These are phyloP conservation scores for Odontocolon sp. DNA, from an alignment of 2,888 invertebrate species.

Conservation along the genomic window DNA sequence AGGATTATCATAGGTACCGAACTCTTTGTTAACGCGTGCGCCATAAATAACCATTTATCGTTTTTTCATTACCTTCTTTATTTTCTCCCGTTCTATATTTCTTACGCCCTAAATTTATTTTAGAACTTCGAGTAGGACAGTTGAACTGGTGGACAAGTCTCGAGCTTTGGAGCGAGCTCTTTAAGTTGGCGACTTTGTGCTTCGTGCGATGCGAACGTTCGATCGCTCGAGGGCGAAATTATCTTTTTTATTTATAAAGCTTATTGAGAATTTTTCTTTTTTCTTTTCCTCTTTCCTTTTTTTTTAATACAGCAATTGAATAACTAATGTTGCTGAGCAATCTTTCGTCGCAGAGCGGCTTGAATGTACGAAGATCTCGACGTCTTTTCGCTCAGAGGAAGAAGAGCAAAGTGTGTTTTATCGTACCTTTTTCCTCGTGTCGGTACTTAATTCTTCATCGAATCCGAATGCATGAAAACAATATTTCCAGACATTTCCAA, in stretches of 20 bases:
- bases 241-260: constrained; percentile 14
- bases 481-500: not conserved
- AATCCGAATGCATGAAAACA: not conserved
- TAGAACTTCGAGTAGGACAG: constrained; percentile 63
- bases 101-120: constrained; percentile 50
- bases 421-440: not conserved
- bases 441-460: not conserved
- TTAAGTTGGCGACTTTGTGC: constrained; percentile 51
- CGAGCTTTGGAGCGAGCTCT: constrained; percentile 48
- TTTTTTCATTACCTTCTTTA: constrained; percentile 14
- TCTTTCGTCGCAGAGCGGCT: constrained; percentile 34
- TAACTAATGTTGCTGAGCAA: constrained; percentile 33
- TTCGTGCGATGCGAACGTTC: constrained; percentile 31
- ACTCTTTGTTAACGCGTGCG: constrained; percentile 51
- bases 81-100: constrained; percentile 34
- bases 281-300: constrained; percentile 1
- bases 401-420: constrained; percentile 10
- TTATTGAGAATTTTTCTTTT: constrained; percentile 10
- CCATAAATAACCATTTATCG: constrained; percentile 43
- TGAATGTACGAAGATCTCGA: constrained; percentile 17
- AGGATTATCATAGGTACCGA: constrained; percentile 59
- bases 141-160: constrained; percentile 42
- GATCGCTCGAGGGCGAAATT: constrained; percentile 6
- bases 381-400: constrained; percentile 19
- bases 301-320: constrained; percentile 15